Evolutionary conservation across 2,888 invertebrate genomes (phyloP).

Genomic region (Octodonta nipae): DNA sequence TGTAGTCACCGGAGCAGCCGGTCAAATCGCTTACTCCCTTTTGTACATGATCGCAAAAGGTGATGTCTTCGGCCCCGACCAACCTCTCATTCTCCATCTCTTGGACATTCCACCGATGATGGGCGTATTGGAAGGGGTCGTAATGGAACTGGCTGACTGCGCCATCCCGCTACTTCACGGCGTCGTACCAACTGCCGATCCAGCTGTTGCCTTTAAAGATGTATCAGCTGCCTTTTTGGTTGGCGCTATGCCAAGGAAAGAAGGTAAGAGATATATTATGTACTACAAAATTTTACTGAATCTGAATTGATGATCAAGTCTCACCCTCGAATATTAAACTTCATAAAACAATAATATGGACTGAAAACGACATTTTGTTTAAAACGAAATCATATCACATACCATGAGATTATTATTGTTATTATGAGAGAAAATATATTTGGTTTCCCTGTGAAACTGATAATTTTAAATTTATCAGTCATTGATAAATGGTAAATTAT

Average conservation of each 20-base stretch:
- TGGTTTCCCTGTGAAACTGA: too few relatives aligned
- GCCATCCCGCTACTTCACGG: constrained; percentile 77
- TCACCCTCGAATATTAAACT: too few relatives aligned
- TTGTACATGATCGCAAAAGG: constrained; percentile 90
- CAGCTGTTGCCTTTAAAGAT: constrained; percentile 85
- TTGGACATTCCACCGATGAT: constrained; percentile 93
- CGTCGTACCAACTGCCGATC: constrained; percentile 77
- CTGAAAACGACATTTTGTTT: not conserved
- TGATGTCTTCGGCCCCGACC: constrained; percentile 82
- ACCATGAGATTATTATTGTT: too few relatives aligned
- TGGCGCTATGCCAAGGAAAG: constrained; percentile 93
- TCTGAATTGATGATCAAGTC: too few relatives aligned
- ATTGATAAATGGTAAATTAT: too few relatives aligned
- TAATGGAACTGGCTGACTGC: constrained; percentile 94
- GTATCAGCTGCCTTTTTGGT: constrained; percentile 93
- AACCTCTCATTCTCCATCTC: constrained; percentile 75
- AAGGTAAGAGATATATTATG: constrained; percentile 28
- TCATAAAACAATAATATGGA: not conserved
- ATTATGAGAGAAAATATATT: too few relatives aligned
- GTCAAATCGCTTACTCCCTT: constrained; percentile 96
- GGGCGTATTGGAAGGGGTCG: constrained; percentile 92
- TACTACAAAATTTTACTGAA: not conserved
- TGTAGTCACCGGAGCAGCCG: constrained; percentile 95
- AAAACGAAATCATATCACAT: too few relatives aligned
- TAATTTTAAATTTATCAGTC: too few relatives aligned